phyloP scores from a whole-genome alignment of 1,140 invertebrate species.

The Polypedilum vanderplanki region DNA sequence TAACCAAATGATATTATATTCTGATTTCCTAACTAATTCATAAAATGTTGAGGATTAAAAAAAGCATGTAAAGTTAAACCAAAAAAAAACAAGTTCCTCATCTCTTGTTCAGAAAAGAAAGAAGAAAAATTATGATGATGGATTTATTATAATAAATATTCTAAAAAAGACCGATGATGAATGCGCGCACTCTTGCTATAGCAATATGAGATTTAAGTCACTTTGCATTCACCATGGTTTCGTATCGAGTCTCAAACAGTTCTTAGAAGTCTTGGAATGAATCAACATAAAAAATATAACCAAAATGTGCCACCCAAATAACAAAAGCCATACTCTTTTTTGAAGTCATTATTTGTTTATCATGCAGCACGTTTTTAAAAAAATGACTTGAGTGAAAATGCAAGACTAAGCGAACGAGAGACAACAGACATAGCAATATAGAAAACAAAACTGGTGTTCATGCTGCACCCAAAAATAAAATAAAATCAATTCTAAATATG shows the following conservation, averaged over 20 bases:
- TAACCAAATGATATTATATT: no score
- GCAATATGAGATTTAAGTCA: conserved; percentile 5
- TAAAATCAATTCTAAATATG: not conserved
- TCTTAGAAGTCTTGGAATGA: not conserved
- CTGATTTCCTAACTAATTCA: no score
- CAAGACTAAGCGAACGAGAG: not conserved
- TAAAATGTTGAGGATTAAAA: no score
- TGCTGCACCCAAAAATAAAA: conserved; percentile 1
- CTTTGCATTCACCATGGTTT: not conserved
- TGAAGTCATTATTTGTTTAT: conserved; percentile 15
- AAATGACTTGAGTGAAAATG: not conserved
- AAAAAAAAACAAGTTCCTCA: no score
- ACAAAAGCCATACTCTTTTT: not conserved
- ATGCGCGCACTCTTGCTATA: not conserved
- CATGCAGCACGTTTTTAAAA: conserved; percentile 20
- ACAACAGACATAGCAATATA: not conserved
- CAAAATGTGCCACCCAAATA: conserved; percentile 21
- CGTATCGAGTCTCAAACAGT: not conserved
- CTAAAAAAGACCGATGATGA: not conserved
- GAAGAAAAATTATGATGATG: not conserved
- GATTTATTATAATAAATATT: not conserved
- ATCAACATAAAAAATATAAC: conserved; percentile 17
- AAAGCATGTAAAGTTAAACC: no score
- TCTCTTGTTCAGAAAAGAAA: not conserved
- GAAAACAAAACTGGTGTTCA: not conserved